Conservation (phyloP, 2,113 vertebrate species). For the Scomber colias region DNA sequence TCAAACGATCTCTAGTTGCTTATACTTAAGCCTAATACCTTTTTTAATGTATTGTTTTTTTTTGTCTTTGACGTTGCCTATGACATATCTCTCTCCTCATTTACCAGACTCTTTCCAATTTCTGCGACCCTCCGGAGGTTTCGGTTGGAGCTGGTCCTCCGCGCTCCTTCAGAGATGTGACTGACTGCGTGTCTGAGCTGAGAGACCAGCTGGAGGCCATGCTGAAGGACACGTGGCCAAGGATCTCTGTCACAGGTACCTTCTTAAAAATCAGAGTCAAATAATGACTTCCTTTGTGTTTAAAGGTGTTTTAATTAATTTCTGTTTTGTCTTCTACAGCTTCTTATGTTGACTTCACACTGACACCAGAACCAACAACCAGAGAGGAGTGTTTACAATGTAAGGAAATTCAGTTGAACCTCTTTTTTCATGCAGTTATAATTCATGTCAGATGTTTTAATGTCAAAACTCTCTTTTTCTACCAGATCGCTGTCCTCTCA, state of each 20-base stretch:
- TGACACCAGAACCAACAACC: not conserved
- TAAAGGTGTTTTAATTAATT: not conserved
- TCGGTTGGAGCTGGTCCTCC: not conserved
- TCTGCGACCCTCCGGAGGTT: not conserved
- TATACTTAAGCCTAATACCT: too few relatives aligned
- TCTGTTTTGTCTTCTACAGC: conserved; percentile 12
- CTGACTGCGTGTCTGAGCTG: conserved; percentile 29
- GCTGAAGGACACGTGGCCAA: conserved; percentile 10
- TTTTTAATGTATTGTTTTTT: too few relatives aligned
- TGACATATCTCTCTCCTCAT: not conserved
- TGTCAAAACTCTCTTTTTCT: not conserved
- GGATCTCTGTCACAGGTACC: conserved; percentile 32
- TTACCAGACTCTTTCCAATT: conserved; percentile 22
- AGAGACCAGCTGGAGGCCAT: conserved; percentile 1
- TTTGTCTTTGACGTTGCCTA: too few relatives aligned
- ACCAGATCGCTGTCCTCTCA: conserved; percentile 26
- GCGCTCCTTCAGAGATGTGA: conserved; percentile 23
- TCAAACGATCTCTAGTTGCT: too few relatives aligned
- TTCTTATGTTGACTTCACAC: conserved; percentile 32
- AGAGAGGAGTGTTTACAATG: conserved; percentile 23
- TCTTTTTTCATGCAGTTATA: not conserved
- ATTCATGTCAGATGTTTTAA: not conserved
- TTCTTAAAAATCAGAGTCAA: too few relatives aligned
- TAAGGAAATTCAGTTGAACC: not conserved
- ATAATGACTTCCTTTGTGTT: not conserved